A percentile compares a stretch with the other conserved stretches of the same genome.
Evolutionary conservation across 1,140 invertebrate genomes (phyloP).

Genomic region (Drosophila tani): DNA sequence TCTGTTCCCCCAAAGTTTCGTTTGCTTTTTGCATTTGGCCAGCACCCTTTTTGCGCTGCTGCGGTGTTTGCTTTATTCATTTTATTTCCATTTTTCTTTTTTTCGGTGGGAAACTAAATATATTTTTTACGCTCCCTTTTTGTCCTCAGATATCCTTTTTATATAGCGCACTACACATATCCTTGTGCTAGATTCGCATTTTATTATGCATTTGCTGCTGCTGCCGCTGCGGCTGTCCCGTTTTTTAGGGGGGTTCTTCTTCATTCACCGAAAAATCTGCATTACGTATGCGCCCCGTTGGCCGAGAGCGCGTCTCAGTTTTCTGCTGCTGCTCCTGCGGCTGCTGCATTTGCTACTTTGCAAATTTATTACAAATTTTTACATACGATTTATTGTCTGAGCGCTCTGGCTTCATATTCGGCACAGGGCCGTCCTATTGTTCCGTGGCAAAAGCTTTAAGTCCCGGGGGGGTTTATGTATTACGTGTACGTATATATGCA

Average conservation of each 20-base stretch:
- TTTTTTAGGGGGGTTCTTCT: slow-evolving; percentile 30
- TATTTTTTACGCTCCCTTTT: slow-evolving; percentile 35
- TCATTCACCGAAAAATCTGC: slow-evolving; percentile 46
- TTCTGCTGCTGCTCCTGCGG: slow-evolving; percentile 10
- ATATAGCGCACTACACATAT: slow-evolving; percentile 57
- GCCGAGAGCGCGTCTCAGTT: slow-evolving; percentile 44
- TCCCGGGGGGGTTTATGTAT: slow-evolving; percentile 8
- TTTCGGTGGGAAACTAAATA: slow-evolving; percentile 32
- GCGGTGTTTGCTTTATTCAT: slow-evolving; percentile 54
- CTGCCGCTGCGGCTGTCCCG: slow-evolving; percentile 23
- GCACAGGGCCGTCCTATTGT: slow-evolving; percentile 43
- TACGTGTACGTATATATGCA: slow-evolving; percentile 8
- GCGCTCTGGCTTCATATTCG: slow-evolving; percentile 64
- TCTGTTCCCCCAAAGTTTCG: slow-evolving; percentile 31
- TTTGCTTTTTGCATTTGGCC: slow-evolving; percentile 54
- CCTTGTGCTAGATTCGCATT: slow-evolving; percentile 70
- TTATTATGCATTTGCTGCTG: slow-evolving; percentile 67
- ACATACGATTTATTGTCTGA: slow-evolving; percentile 81
- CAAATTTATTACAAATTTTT: slow-evolving; percentile 83
- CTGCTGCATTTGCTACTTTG: slow-evolving; percentile 81
- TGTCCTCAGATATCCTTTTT: slow-evolving; percentile 53
- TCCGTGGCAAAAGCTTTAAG: slow-evolving; percentile 44
- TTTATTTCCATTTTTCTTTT: slow-evolving; percentile 36
- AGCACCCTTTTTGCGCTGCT: slow-evolving; percentile 43
- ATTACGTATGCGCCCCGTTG: slow-evolving; percentile 77